Evolutionary conservation across 2,888 invertebrate genomes (phyloP).

Genomic region (Apantesis nais): DNA sequence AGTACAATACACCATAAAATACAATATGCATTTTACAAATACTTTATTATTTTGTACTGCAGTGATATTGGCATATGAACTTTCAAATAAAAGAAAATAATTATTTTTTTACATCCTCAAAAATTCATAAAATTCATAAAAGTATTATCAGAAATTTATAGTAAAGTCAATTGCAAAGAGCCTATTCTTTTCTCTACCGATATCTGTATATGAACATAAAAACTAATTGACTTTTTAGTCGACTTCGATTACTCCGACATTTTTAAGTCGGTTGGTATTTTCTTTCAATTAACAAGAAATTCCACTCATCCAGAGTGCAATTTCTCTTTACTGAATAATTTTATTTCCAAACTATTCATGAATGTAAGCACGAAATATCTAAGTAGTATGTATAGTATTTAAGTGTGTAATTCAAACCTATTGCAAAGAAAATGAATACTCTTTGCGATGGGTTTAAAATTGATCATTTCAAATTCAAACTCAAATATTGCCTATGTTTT

Average conservation of each 20-base stretch:
- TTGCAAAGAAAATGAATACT: no score
- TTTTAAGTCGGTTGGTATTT: not conserved
- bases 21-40: no score
- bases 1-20: no score
- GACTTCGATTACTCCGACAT: not conserved
- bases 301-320: not conserved
- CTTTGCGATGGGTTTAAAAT: no score
- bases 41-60: no score
- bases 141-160: not conserved
- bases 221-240: not conserved
- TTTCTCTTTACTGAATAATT: not conserved
- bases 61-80: no score
- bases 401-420: no score
- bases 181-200: not conserved
- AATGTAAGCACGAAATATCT: not conserved
- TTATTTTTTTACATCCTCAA: no score
- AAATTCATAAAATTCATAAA: not conserved
- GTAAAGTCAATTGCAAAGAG: not conserved
- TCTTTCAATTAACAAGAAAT: not conserved
- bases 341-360: not conserved
- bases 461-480: no score
- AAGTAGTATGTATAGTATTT: no score
- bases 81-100: no score
- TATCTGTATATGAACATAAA: not conserved
- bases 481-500: no score